phyloP scores from a whole-genome alignment of 2,888 invertebrate genomes.

The Amphipyra tragopoginis region DNA sequence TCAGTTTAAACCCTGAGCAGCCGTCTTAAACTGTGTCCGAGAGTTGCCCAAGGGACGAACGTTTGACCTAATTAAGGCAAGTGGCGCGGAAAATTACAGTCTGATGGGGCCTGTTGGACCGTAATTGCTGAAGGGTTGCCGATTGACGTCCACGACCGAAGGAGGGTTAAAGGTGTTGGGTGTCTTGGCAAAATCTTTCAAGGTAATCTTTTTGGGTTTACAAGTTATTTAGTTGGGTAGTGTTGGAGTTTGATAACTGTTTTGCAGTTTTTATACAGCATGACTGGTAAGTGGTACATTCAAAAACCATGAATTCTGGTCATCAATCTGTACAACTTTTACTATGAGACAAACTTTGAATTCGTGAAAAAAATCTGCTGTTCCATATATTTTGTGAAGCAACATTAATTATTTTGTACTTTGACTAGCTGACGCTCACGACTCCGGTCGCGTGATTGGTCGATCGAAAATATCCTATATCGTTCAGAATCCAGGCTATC shows the following conservation, averaged over 20 bases:
- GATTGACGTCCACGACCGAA: slow-evolving; percentile 59
- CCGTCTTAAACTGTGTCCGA: slow-evolving; percentile 63
- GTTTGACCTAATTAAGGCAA: slow-evolving; percentile 84
- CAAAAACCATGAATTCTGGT: too few relatives aligned
- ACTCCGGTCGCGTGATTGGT: too few relatives aligned
- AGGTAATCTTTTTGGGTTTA: slow-evolving; percentile 54
- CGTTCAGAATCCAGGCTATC: too few relatives aligned
- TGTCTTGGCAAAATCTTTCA: slow-evolving; percentile 50
- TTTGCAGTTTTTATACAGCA: slow-evolving; percentile 1
- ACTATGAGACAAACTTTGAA: too few relatives aligned
- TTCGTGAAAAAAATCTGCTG: too few relatives aligned
- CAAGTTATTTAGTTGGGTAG: slow-evolving; percentile 45
- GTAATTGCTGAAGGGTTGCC: slow-evolving; percentile 78
- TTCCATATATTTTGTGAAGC: too few relatives aligned
- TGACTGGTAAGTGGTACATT: too few relatives aligned
- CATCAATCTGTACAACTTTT: too few relatives aligned
- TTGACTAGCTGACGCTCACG: too few relatives aligned
- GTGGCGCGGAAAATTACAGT: slow-evolving; percentile 84
- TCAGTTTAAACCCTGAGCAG: slow-evolving; percentile 53
- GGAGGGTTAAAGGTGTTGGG: slow-evolving; percentile 58
- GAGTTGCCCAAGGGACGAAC: slow-evolving; percentile 64
- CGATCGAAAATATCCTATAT: too few relatives aligned
- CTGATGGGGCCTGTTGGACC: slow-evolving; percentile 73
- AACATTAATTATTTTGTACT: too few relatives aligned
- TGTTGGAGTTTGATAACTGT: slow-evolving; percentile 6